Conservation (phyloP, 2,888 invertebrate species). For the Sericinus montela region DNA sequence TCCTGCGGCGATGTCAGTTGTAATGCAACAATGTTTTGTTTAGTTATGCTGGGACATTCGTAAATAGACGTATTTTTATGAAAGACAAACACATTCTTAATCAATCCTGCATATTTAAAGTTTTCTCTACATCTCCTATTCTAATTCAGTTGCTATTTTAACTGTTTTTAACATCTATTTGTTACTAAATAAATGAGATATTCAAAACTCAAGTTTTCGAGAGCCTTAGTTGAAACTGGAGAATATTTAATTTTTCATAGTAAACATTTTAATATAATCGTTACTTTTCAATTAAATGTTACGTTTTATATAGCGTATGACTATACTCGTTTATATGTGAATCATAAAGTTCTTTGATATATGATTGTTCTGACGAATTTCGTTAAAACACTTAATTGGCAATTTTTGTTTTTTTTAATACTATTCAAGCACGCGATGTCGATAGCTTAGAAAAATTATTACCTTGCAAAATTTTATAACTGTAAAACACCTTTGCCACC, state of each 20-base stretch:
- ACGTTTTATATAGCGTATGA: too few species aligned
- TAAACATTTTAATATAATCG: too few species aligned
- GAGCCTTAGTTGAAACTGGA: too few species aligned
- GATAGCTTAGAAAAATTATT: too few species aligned
- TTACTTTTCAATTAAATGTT: too few species aligned
- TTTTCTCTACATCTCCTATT: too few species aligned
- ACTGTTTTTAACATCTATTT: too few species aligned
- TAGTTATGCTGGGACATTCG: neutral
- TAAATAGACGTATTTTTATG: neutral
- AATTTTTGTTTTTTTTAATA: neutral
- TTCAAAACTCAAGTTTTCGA: too few species aligned
- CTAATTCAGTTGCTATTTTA: too few species aligned
- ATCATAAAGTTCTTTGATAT: neutral
- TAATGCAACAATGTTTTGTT: constrained; percentile 36
- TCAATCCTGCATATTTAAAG: too few species aligned
- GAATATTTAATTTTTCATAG: too few species aligned
- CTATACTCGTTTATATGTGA: neutral
- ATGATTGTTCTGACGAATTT: neutral
- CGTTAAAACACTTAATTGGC: neutral
- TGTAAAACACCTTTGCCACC: neutral
- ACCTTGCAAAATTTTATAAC: constrained; percentile 1
- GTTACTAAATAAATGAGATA: too few species aligned
- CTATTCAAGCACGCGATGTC: neutral
- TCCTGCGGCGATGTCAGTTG: constrained; percentile 40
- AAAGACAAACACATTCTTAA: neutral